Conservation (phyloP, 35 echinoderm and acorn worm species). For the Chiridota heheva region DNA sequence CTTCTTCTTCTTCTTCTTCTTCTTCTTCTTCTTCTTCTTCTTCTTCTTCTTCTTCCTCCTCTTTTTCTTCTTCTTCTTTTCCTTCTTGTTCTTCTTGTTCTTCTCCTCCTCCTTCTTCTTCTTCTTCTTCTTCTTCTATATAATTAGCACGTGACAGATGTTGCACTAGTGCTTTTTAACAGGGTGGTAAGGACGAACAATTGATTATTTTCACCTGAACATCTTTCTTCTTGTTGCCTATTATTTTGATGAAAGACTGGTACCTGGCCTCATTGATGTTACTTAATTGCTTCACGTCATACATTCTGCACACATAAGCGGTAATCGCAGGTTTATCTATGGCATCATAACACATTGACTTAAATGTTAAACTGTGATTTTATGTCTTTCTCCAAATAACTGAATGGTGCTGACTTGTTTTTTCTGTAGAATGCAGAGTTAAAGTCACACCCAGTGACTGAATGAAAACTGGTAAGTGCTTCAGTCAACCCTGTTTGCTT, state of each 20-base stretch:
- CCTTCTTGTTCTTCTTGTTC: no score
- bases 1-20: no score
- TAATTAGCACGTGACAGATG: slow-evolving; percentile 23
- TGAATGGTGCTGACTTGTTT: slow-evolving; percentile 44
- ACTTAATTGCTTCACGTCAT: slow-evolving; percentile 18
- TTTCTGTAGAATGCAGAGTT: slow-evolving; percentile 63
- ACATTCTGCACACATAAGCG: slow-evolving; percentile 12
- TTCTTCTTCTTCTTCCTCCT: no score
- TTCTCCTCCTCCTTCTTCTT: no score
- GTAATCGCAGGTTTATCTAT: background rate
- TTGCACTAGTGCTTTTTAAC: slow-evolving; percentile 4
- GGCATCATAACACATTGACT: slow-evolving; percentile 5
- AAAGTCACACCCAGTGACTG: slow-evolving; percentile 56
- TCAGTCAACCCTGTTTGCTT: slow-evolving; percentile 43
- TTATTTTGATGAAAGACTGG: slow-evolving; percentile 23
- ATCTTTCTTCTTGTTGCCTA: background rate
- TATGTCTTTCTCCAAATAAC: slow-evolving; percentile 36
- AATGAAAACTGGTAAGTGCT: slow-evolving; percentile 51
- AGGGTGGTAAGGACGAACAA: slow-evolving; percentile 49
- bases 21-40: no score
- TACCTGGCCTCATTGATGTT: slow-evolving; percentile 53
- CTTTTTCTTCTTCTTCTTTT: no score
- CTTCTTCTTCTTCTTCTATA: no score
- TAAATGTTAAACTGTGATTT: slow-evolving; percentile 6
- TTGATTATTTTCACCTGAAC: slow-evolving; percentile 43